Conservation (phyloP, 1,140 invertebrate genomes). For the Planococcus citri region DNA sequence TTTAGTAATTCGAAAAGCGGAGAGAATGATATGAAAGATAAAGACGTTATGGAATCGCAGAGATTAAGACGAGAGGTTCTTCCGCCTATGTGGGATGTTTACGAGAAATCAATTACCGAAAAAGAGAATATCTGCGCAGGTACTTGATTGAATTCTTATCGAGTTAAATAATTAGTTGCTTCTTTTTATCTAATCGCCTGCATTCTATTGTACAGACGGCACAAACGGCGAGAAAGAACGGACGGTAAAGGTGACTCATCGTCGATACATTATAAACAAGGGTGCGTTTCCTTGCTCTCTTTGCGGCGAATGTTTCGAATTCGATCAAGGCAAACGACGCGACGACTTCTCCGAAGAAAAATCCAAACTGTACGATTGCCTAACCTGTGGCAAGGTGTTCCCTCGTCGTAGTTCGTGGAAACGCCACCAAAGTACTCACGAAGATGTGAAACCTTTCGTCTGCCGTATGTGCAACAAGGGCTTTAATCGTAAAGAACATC, state of each 20-base stretch:
- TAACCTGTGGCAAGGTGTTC: constrained; percentile 31
- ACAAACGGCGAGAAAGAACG: constrained; percentile 8
- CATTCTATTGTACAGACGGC: background rate
- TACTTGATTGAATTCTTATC: background rate
- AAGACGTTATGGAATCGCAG: constrained; percentile 29
- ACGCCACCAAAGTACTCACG: constrained; percentile 31
- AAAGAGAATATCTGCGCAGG: constrained; percentile 21
- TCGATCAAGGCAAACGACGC: constrained; percentile 29
- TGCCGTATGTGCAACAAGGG: constrained; percentile 35
- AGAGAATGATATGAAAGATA: constrained; percentile 25
- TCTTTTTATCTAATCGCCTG: too few relatives aligned
- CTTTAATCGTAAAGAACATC: constrained; percentile 31
- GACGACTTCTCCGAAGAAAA: constrained; percentile 26
- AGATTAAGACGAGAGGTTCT: constrained; percentile 28
- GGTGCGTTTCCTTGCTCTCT: constrained; percentile 31
- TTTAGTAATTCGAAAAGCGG: constrained; percentile 27
- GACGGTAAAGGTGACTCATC: constrained; percentile 24
- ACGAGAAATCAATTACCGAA: constrained; percentile 27
- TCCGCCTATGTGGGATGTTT: constrained; percentile 32
- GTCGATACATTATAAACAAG: constrained; percentile 30
- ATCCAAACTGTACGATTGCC: constrained; percentile 28
- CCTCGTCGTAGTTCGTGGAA: constrained; percentile 30
- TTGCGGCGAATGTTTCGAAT: constrained; percentile 30
- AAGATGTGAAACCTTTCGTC: constrained; percentile 36
- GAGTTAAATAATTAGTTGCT: too few relatives aligned